Conservation (phyloP, 37 sponge, comb jelly and placozoan genomes). For the Chondrosia reniformis region DNA sequence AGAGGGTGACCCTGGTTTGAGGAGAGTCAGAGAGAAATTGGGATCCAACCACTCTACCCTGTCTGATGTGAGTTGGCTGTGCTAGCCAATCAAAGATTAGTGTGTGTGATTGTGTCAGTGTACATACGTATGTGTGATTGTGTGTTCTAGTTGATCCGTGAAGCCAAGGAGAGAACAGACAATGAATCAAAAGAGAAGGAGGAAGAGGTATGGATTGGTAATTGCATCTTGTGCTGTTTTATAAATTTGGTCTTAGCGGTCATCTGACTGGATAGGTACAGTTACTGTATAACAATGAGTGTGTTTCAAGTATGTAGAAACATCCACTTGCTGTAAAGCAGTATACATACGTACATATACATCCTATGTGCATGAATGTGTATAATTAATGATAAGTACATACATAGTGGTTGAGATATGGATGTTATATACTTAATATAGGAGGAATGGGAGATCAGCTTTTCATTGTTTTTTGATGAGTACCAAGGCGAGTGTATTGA, state of each 20-base stretch:
- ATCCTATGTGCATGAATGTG: background rate
- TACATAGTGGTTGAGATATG: too few relatives aligned
- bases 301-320: background rate
- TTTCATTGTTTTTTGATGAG: constrained; percentile 75
- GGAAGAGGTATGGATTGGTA: constrained; percentile 15
- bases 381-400: background rate
- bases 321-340: background rate
- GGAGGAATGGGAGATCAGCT: constrained; percentile 20
- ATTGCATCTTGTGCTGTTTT: background rate
- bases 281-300: background rate
- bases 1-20: constrained; percentile 83
- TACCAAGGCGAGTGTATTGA: constrained; percentile 52
- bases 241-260: background rate
- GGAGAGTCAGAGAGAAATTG: constrained; percentile 60
- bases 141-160: constrained; percentile 43
- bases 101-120: background rate
- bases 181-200: background rate
- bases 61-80: too few relatives aligned
- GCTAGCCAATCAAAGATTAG: too few relatives aligned
- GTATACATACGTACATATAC: background rate
- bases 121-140: background rate
- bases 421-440: background rate
- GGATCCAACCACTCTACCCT: background rate
- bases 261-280: background rate
- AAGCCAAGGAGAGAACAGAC: constrained; percentile 67